These are phyloP conservation scores for Platerodrilus igneus DNA, from an alignment of 2,888 invertebrate genomes.

Conservation along the genomic window DNA sequence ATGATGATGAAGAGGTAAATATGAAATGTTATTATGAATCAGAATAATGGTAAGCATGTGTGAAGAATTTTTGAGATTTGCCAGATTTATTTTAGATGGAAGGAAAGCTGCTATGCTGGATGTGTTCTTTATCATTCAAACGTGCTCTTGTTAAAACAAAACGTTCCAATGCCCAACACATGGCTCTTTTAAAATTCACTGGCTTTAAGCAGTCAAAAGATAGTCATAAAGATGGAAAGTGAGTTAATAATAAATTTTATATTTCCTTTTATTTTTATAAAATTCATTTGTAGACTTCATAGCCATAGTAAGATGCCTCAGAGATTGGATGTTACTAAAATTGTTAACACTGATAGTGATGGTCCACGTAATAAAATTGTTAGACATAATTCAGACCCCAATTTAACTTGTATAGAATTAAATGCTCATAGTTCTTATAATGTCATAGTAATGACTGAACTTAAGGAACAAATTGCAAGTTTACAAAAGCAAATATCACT, in stretches of 20 bases:
- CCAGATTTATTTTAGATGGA: slow-evolving; percentile 67
- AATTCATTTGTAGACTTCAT: slow-evolving; percentile 52
- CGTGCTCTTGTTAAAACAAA: slow-evolving; percentile 88
- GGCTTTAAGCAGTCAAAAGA: slow-evolving; percentile 51
- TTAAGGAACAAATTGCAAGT: slow-evolving; percentile 89
- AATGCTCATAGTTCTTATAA: slow-evolving; percentile 89
- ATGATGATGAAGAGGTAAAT: slow-evolving; percentile 48
- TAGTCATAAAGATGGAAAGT: slow-evolving; percentile 55
- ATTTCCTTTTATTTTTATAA: slow-evolving; percentile 1
- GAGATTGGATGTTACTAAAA: slow-evolving; percentile 58
- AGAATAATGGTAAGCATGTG: not conserved
- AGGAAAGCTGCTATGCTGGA: slow-evolving; percentile 91
- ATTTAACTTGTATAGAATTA: slow-evolving; percentile 50
- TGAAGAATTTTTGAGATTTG: not conserved
- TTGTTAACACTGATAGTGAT: slow-evolving; percentile 47
- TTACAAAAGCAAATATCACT: slow-evolving; percentile 80
- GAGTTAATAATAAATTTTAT: slow-evolving; percentile 34
- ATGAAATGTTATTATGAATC: slow-evolving; percentile 9
- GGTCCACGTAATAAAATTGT: slow-evolving; percentile 51
- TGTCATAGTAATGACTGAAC: slow-evolving; percentile 89
- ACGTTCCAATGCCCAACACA: slow-evolving; percentile 69
- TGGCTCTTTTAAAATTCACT: slow-evolving; percentile 51
- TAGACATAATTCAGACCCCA: slow-evolving; percentile 45
- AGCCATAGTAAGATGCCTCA: slow-evolving; percentile 69
- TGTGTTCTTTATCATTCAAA: slow-evolving; percentile 90